Base-by-base conservation (phyloP, 2,113 vertebrate genomes). In the Boulengeromyrus knoepffleri region DNA sequence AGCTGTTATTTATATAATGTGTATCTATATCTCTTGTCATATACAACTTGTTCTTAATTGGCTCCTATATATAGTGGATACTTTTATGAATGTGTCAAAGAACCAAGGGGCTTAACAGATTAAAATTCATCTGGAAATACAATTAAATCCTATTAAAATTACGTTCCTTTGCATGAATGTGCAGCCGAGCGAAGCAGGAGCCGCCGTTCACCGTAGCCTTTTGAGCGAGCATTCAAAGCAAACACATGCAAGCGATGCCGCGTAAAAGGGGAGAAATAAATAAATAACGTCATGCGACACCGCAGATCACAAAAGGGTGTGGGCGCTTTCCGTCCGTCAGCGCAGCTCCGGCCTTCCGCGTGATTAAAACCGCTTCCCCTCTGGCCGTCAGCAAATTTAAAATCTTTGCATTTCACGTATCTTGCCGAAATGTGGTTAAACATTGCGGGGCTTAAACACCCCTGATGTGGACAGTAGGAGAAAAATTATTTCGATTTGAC, bases 291-390 rank as follows among this genome's bases (percentile, higher is more conserved):
- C 93, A 93, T 91, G 92, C 92, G 94, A 94, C 93, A 94, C 91
- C 90, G 93, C 93, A 92, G 93, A 95, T 96, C 94, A 94, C 92
- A 93, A 92, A 90, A 46, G 62, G 56, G 84, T 91, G 80, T 91
- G 91, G 92, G 58, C 88, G 91, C 93, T 91, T 93, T 91, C 92
- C 91, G 92, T 62, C 87, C 93, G 94, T 95, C 95, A 95, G 94
- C 94, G 92, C 89, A 91, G 91, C 91, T 92, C 90, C 88, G 89
- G 92, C 92, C 92, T 94, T 94, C 92, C 90, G 90, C 89, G 92
- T 95, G 95, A 95, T 95, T 95, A 95, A 94, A 94, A 94, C 92
- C 85, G 88, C 92, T 92, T 93, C 92, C 91, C 91, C 91, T 89
- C 89, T 91, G 90, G 87, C 94, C 90, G 94, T 95, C 95, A 95